Base-by-base conservation (phyloP, 2,888 invertebrate species). In the Protonemura montana region DNA sequence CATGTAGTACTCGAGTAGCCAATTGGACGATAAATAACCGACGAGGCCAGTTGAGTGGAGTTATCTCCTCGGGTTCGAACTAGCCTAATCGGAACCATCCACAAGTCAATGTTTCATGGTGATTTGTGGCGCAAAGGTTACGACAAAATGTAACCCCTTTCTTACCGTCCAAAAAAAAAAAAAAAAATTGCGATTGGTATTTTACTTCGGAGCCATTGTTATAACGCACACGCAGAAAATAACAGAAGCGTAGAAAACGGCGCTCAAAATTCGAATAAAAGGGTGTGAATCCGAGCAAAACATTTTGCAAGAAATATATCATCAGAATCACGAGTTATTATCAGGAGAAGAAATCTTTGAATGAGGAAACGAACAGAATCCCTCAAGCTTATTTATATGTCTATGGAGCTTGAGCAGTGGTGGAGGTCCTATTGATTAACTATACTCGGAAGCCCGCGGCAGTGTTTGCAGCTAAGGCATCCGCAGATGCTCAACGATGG, bases 401-500 rank as follows among this genome's bases (percentile, higher is more conserved):
- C 59, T 59, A 13, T 3, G 13, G 21, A 35, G n/a, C n/a, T 41
- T 5, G 59, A 59, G 59, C 3, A 59, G 21, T 59, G 35, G 59
- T 59, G 59, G 59, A 59, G 59, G 59, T 59, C 59, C 59, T 59
- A 59, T 59, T 59, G 59, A 59, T 59, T 59, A 59, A 59, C 59
- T 59, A 59, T 59, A 21, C 59, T 59, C 59, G 59, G 59, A 59
- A 59, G 59, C 59, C 21, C 5, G 59, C 7, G 59, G 59, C 59
- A 59, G 59, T 59, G 59, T 2, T 16, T 2, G 59, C 59, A 59
- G 59, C 21, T 10, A 21, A 59, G 59, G 59, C 59, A 59, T 59
- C 59, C 59, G 7, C 59, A 59, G 59, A 59, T 59, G 59, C 59
- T 59, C 59, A 59, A 59, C 21, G 59, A 59, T 59, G 21, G 59